phyloP scores from a whole-genome alignment of 2,888 invertebrate genomes.

The Limnephilus rhombicus region DNA sequence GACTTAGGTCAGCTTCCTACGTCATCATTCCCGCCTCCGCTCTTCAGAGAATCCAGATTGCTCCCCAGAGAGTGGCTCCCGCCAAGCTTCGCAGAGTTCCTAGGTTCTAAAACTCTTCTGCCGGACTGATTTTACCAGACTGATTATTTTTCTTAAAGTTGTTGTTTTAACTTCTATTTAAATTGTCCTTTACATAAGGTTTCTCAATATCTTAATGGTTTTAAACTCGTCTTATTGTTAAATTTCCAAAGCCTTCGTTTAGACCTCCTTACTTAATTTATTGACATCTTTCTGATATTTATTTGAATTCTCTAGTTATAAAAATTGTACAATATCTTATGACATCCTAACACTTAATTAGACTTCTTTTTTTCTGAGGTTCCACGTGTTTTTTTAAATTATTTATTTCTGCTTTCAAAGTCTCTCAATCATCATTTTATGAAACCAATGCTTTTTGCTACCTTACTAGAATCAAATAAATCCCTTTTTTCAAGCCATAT shows the following conservation, averaged over 20 bases:
- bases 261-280: too few relatives aligned
- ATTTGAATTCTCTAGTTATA: too few relatives aligned
- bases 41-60: constrained; percentile 36
- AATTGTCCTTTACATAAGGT: neutral
- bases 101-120: constrained; percentile 29
- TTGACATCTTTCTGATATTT: too few relatives aligned
- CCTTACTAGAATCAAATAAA: too few relatives aligned
- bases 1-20: constrained; percentile 48
- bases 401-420: too few relatives aligned
- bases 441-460: too few relatives aligned
- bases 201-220: neutral
- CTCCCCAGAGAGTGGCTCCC: constrained; percentile 43
- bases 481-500: neutral
- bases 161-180: neutral
- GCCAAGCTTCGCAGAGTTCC: constrained; percentile 35
- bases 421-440: too few relatives aligned
- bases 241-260: too few relatives aligned
- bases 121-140: neutral
- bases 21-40: constrained; percentile 38
- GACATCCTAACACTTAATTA: too few relatives aligned
- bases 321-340: too few relatives aligned
- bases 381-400: too few relatives aligned
- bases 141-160: neutral
- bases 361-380: too few relatives aligned
- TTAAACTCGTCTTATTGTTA: neutral